Evolutionary conservation across 1,140 invertebrate genomes (phyloP), one percentile per base, ranked within the genome.

Genomic region (Acromyrmex echinatior): DNA sequence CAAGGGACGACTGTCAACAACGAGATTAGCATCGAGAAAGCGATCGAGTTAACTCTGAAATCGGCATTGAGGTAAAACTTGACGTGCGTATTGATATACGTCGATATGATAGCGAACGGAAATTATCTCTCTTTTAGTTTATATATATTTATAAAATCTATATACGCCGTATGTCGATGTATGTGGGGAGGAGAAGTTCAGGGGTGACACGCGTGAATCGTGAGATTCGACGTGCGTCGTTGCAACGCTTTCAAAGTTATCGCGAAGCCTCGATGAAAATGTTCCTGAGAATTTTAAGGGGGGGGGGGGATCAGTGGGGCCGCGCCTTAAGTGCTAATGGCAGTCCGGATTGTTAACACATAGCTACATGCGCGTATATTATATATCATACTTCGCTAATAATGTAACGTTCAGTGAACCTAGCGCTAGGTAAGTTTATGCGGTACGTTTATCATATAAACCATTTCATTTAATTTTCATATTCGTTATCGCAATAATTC

Each of bases 391-490:
- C 53, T 25, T 68, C 73, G 86, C 65, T 87, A 90, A 90, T 92
- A 70, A 88, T 86, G 60, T 84, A 82, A 87, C 87, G 87, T 88
- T 73, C 76, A 91, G 68, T 88, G 85, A 81, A 86, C 85, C 86
- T 93, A 92, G 80, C 51, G 71, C 84, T 92, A 92, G 88, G 79
- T 92, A 92, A 86, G 86, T 91, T 51, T 70, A 91, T 92, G 76
- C 81, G 25, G 60, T 91, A 91, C 86, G 86, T 74, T 90, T 92
- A 92, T 79, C 86, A 66, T 91, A 92, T 92, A 93, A 93, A 93
- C 93, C 94, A 94, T 92, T 93, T 93, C 91, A 91, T 92, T 91
- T 93, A 93, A 92, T 91, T 92, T 91, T 93, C 89, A 90, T 93
- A 88, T 92, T 68, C 88, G 87, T 80, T 90, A 92, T 92, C 78